Evolutionary conservation across 2,113 vertebrate species (phyloP), one percentile per base, ranked within the genome.

Genomic region (Ivindomyrus marchei): DNA sequence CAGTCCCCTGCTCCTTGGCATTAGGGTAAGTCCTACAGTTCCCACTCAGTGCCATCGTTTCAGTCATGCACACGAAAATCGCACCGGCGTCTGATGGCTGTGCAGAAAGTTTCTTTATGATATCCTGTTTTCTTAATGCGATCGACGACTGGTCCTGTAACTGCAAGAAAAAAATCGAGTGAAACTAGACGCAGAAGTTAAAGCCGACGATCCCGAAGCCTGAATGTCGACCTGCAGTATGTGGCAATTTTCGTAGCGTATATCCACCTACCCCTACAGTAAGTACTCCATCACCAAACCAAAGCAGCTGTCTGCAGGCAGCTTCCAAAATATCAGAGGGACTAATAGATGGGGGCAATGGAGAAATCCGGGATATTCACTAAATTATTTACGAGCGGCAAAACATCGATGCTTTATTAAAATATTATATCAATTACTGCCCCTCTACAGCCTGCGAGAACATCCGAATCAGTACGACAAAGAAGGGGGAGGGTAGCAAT

Each of bases 1-100:
- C 95, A 0, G 95, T 91, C 6, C 96, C 95, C 92, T 96, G 96
- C 93, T 98, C 98, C 91, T 98, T 97, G 19, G 96, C 92, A 87
- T 97, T 95, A 90, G 96, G 95, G 88, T 97, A 97, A 93, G 97
- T 97, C 95, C 97, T 97, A 96, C 97, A 98, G 92, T 98, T 99
- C 92, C 98, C 98, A 93, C 97, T 99, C 58, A 99, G 93, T 96
- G 98, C 98, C 98, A 99, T 99, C 70, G 94, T 93, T 89, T 94
- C 90, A 52, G 88, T 85, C 88, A 88, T 89, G n/a, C 87, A 85
- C 53, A 89, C 87, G 84, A 88, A 90, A 88, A 90, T 90, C 15
- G 46, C 13, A 21, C 66, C 70, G 66, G 66, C 45, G 56, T 21
- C 8, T 9, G 50, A 13, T 66, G 42, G 9, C 13, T 11, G 13